phyloP scores from a whole-genome alignment of 2,888 invertebrate species.

The Steromphala cineraria region DNA sequence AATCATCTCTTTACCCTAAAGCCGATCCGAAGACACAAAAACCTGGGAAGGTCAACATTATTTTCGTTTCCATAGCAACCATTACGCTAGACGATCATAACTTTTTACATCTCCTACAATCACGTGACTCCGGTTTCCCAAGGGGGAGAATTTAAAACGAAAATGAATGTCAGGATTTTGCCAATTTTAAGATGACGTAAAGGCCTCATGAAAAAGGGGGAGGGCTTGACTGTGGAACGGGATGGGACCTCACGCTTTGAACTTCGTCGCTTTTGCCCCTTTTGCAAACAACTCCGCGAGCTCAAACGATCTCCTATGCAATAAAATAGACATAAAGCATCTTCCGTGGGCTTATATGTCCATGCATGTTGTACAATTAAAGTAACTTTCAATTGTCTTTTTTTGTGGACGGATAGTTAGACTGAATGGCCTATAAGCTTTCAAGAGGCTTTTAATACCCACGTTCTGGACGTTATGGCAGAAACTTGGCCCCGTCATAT shows the following conservation, averaged over 20 bases:
- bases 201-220: neutral
- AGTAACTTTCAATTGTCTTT: constrained; percentile 20
- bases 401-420: constrained; percentile 6
- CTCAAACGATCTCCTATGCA: constrained; percentile 4
- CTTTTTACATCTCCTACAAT: constrained; percentile 10
- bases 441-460: constrained; percentile 15
- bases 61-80: constrained; percentile 18
- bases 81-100: constrained; percentile 17
- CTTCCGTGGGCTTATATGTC: constrained; percentile 14
- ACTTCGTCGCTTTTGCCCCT: neutral
- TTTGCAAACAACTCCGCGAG: constrained; percentile 3
- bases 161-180: constrained; percentile 18
- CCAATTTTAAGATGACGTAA: constrained; percentile 17
- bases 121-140: constrained; percentile 4
- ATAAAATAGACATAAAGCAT: constrained; percentile 13
- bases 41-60: constrained; percentile 19
- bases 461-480: neutral
- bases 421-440: constrained; percentile 10
- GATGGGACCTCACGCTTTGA: constrained; percentile 16
- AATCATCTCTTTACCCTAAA: constrained; percentile 17
- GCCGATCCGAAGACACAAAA: constrained; percentile 15
- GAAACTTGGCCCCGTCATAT: neutral
- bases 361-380: constrained; percentile 17
- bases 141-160: constrained; percentile 12
- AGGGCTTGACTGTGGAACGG: neutral